Evolutionary conservation across 2,797 vertebrate species (phyloP).

Genomic region (Xyrichtys novacula): DNA sequence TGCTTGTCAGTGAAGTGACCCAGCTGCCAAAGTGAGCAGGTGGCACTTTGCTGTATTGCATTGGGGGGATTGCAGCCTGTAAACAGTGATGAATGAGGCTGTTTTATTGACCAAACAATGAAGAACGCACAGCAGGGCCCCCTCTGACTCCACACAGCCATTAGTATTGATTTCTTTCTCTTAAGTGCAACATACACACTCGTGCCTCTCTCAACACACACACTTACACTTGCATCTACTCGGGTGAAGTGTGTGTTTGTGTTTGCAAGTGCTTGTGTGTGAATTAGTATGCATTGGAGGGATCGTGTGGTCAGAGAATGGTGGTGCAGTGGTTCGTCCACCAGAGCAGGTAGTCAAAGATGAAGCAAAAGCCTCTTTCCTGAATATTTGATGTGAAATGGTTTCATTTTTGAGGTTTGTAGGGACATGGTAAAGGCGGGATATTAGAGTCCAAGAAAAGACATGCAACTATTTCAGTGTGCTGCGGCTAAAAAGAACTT

Average conservation of each 20-base stretch:
- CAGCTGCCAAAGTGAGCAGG: constrained; percentile 67
- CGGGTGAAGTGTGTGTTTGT: constrained; percentile 3
- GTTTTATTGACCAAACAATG: constrained; percentile 34
- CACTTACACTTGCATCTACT: neutral
- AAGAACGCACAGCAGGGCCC: constrained; percentile 23
- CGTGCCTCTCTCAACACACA: neutral
- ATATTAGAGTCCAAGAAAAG: too few relatives aligned
- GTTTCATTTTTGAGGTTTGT: neutral
- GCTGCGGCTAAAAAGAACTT: too few relatives aligned
- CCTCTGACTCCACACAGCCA: constrained; percentile 15
- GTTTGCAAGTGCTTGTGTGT: constrained; percentile 1
- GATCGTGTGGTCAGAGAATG: neutral
- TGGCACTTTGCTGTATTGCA: constrained; percentile 57
- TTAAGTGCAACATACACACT: constrained; percentile 55
- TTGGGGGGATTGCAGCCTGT: constrained; percentile 59
- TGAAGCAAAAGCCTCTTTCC: too few relatives aligned
- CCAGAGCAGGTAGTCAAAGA: too few relatives aligned
- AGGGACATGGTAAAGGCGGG: neutral
- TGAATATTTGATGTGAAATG: constrained; percentile 29
- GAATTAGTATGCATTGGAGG: constrained; percentile 22
- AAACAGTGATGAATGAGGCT: constrained; percentile 60
- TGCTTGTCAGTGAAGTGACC: constrained; percentile 1
- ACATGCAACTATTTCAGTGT: too few relatives aligned
- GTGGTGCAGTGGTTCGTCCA: too few relatives aligned
- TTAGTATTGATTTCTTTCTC: constrained; percentile 59